Evolutionary conservation across 2,113 vertebrate species (phyloP).

Genomic region (Corythaeola cristata): DNA sequence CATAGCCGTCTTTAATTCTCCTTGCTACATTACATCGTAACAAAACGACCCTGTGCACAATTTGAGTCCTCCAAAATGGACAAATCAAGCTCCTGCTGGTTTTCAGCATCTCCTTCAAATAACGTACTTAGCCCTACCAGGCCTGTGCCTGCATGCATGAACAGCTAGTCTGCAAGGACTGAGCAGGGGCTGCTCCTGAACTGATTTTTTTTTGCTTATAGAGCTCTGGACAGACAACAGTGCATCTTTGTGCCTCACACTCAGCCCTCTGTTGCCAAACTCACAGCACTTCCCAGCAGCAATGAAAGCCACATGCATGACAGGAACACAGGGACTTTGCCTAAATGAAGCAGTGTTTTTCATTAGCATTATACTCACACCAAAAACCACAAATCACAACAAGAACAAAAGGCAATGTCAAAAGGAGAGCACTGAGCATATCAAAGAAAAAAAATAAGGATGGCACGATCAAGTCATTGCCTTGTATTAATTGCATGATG

Average conservation of each 20-base stretch:
- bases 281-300: constrained; percentile 13
- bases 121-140: background rate
- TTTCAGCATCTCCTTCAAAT: background rate
- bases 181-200: background rate
- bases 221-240: background rate
- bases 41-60: background rate
- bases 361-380: constrained; percentile 27
- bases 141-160: background rate
- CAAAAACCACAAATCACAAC: background rate
- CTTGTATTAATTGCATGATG: background rate
- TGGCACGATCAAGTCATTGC: background rate
- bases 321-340: constrained; percentile 17
- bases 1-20: background rate
- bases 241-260: background rate
- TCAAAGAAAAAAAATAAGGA: background rate
- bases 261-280: constrained; percentile 3
- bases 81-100: background rate
- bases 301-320: constrained; percentile 13
- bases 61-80: background rate
- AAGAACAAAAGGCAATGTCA: constrained; percentile 43
- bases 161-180: background rate
- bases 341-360: background rate
- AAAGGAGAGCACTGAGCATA: background rate
- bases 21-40: background rate
- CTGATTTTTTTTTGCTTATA: background rate